Conservation (phyloP, 2,888 invertebrate genomes). For the Napeogenes sylphis region DNA sequence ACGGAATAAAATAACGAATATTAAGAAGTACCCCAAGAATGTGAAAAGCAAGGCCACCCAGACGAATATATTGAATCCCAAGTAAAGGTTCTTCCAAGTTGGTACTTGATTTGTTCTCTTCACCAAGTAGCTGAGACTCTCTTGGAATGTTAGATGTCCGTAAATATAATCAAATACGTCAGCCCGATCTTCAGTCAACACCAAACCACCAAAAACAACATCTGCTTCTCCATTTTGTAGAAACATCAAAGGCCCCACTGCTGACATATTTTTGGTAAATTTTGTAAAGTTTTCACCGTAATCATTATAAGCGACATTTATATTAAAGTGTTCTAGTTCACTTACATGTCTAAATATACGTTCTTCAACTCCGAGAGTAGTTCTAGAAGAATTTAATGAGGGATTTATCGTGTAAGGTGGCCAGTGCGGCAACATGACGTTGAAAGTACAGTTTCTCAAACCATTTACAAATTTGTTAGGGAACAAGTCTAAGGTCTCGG, state of each 20-base stretch:
- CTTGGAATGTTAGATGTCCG: slow-evolving; percentile 41
- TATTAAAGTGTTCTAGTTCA: slow-evolving; percentile 41
- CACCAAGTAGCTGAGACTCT: slow-evolving; percentile 45
- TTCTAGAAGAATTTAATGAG: slow-evolving; percentile 4
- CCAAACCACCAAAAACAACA: slow-evolving; percentile 36
- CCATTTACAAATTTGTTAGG: slow-evolving; percentile 42
- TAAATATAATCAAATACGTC: slow-evolving; percentile 40
- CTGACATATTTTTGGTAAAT: slow-evolving; percentile 33
- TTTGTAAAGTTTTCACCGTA: slow-evolving; percentile 32
- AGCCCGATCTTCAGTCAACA: slow-evolving; percentile 36
- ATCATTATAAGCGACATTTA: slow-evolving; percentile 39
- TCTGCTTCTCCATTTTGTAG: slow-evolving; percentile 37
- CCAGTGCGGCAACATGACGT: slow-evolving; percentile 42
- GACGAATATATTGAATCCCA: slow-evolving; percentile 41
- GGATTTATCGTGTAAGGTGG: slow-evolving; percentile 48
- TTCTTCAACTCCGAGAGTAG: slow-evolving; percentile 35
- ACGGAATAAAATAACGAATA: slow-evolving; percentile 34
- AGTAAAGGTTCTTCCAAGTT: slow-evolving; percentile 42
- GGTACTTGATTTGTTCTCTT: slow-evolving; percentile 38
- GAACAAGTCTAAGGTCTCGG: slow-evolving; percentile 34
- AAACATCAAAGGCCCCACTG: slow-evolving; percentile 37
- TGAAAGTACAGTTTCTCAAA: slow-evolving; percentile 49
- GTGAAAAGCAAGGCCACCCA: slow-evolving; percentile 41
- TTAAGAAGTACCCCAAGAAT: slow-evolving; percentile 35
- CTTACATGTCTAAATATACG: slow-evolving; percentile 41